phyloP scores from a whole-genome alignment of 2,113 vertebrate species.

The Dipodomys merriami region DNA sequence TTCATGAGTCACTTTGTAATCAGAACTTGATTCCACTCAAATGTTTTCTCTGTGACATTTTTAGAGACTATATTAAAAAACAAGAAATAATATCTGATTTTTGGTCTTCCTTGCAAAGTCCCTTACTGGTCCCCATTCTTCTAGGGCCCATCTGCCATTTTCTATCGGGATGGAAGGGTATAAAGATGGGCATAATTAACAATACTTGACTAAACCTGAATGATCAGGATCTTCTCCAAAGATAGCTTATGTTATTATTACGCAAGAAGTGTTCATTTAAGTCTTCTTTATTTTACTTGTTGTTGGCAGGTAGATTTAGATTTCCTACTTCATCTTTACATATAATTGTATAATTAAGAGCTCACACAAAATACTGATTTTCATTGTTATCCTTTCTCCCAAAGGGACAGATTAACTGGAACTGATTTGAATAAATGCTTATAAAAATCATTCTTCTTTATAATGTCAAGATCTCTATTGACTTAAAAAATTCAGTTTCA shows the following conservation, averaged over 20 bases:
- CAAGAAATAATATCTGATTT: neutral
- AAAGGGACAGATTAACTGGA: conserved; percentile 49
- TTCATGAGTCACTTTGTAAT: neutral
- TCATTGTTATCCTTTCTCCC: conserved; percentile 17
- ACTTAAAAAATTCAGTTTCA: conserved; percentile 18
- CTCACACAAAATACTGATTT: conserved; percentile 33
- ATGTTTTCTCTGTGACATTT: neutral
- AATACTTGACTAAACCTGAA: neutral
- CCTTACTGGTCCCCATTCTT: neutral
- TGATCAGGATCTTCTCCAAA: neutral
- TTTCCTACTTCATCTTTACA: neutral
- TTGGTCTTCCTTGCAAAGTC: neutral
- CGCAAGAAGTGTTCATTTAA: neutral
- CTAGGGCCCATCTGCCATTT: neutral
- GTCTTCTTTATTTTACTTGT: neutral
- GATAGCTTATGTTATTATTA: neutral
- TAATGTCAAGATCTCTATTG: conserved; percentile 58
- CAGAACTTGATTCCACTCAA: neutral
- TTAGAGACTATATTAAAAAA: neutral
- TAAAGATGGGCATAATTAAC: neutral
- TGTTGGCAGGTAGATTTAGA: neutral
- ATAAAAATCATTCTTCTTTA: conserved; percentile 47
- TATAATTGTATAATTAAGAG: neutral
- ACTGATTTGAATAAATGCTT: conserved; percentile 51
- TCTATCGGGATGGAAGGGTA: neutral